These are phyloP conservation scores for Phorcus lineatus DNA, from an alignment of 2,888 invertebrate species.

Conservation along the genomic window DNA sequence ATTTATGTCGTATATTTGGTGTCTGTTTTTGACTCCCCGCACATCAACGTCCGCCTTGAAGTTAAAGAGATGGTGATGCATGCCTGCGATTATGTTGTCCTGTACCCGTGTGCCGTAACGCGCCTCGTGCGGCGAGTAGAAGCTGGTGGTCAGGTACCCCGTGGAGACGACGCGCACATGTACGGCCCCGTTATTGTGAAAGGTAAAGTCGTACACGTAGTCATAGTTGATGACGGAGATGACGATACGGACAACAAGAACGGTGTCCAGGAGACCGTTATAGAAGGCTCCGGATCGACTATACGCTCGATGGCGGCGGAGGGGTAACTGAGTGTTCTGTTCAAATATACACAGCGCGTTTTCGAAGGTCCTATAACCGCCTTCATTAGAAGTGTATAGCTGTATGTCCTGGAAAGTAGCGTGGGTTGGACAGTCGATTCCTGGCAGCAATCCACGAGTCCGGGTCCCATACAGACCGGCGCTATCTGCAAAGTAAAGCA, in stretches of 20 bases:
- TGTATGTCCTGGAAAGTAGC: conserved; percentile 63
- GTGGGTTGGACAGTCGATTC: conserved; percentile 69
- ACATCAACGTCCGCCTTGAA: conserved; percentile 71
- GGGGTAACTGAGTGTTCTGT: conserved; percentile 59
- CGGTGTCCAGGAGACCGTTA: conserved; percentile 57
- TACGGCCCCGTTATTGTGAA: conserved; percentile 67
- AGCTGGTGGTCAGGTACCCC: conserved; percentile 64
- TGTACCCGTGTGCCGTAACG: conserved; percentile 57
- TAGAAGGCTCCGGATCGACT: conserved; percentile 62
- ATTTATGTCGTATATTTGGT: conserved; percentile 61
- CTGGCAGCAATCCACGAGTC: conserved; percentile 63
- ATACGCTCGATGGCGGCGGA: conserved; percentile 67
- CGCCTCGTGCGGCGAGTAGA: conserved; percentile 56
- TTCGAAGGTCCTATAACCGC: conserved; percentile 51
- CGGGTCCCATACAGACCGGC: conserved; percentile 65
- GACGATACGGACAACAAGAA: conserved; percentile 62
- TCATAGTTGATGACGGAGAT: conserved; percentile 70
- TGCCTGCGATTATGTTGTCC: conserved; percentile 54
- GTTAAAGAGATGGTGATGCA: conserved; percentile 69
- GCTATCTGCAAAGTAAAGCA: conserved; percentile 66
- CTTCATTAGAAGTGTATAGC: conserved; percentile 59
- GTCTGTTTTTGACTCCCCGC: conserved; percentile 63
- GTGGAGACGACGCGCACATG: conserved; percentile 67
- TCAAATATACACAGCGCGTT: conserved; percentile 71
- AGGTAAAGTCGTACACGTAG: conserved; percentile 68